Evolutionary conservation across 1,140 invertebrate species (phyloP).

Genomic region (Aphelinus certus): DNA sequence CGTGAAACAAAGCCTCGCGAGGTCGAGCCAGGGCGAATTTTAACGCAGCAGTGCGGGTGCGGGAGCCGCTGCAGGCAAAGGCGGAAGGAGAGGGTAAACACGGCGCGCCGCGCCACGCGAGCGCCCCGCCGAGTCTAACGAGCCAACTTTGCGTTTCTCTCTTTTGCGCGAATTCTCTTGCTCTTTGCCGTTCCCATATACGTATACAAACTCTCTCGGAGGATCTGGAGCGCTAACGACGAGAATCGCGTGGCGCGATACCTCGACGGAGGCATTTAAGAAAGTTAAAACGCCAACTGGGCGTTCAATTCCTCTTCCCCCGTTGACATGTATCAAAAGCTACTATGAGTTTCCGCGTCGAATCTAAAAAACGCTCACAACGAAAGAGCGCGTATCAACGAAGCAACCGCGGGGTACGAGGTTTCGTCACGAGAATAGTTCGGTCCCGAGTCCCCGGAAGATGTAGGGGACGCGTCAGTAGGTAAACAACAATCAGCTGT

Average conservation of each 20-base stretch:
- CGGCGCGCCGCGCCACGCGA: neutral
- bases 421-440: too few species aligned
- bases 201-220: too few species aligned
- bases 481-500: constrained; percentile 30
- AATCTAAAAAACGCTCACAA: too few species aligned
- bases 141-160: neutral
- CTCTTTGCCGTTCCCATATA: neutral
- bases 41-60: neutral
- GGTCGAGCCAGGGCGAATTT: constrained; percentile 4
- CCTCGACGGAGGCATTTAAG: too few species aligned
- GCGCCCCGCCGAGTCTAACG: neutral
- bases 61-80: too few species aligned
- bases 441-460: too few species aligned
- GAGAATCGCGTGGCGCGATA: neutral
- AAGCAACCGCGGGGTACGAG: too few species aligned
- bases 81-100: neutral
- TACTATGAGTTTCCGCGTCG: too few species aligned
- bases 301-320: too few species aligned
- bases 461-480: neutral
- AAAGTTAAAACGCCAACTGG: too few species aligned
- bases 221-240: neutral
- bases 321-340: too few species aligned
- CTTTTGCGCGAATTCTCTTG: neutral
- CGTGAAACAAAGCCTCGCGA: neutral
- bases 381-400: too few species aligned